Conservation (phyloP, 2,888 invertebrate species). For the Seira sanloemensis region DNA sequence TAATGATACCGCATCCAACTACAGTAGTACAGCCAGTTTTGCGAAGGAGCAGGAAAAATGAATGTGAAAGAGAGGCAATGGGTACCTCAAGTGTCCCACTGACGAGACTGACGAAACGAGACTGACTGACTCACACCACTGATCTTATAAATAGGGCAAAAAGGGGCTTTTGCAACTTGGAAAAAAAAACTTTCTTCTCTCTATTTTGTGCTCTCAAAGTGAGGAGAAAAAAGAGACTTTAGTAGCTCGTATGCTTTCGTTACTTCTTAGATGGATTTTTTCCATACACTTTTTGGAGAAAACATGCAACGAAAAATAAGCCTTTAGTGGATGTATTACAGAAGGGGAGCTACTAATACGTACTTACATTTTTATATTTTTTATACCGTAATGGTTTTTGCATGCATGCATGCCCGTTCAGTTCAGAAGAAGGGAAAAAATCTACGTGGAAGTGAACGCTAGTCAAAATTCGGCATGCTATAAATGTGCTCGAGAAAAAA, state of each 20-base stretch:
- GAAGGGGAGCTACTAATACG: background rate
- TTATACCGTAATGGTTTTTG: slow-evolving; percentile 1
- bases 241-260: slow-evolving; percentile 49
- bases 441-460: slow-evolving; percentile 9
- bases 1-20: slow-evolving; percentile 25
- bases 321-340: background rate
- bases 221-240: background rate
- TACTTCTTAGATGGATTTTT: slow-evolving; percentile 33
- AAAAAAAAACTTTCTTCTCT: slow-evolving; percentile 56
- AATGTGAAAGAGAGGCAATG: slow-evolving; percentile 46
- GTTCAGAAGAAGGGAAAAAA: background rate
- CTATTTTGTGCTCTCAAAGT: background rate
- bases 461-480: slow-evolving; percentile 27
- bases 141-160: slow-evolving; percentile 64
- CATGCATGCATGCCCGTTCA: background rate
- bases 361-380: slow-evolving; percentile 16
- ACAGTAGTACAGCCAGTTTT: slow-evolving; percentile 45
- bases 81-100: slow-evolving; percentile 73
- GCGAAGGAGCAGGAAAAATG: background rate
- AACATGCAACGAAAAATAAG: slow-evolving; percentile 14
- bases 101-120: slow-evolving; percentile 71
- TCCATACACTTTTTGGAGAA: slow-evolving; percentile 22
- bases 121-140: slow-evolving; percentile 69
- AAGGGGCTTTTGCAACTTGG: slow-evolving; percentile 67
- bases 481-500: background rate